Percentiles rank a stretch among this genome's conserved stretches.
Evolutionary conservation across 2,113 vertebrate species (phyloP).

Genomic region (Forbesichthys papilliferus): DNA sequence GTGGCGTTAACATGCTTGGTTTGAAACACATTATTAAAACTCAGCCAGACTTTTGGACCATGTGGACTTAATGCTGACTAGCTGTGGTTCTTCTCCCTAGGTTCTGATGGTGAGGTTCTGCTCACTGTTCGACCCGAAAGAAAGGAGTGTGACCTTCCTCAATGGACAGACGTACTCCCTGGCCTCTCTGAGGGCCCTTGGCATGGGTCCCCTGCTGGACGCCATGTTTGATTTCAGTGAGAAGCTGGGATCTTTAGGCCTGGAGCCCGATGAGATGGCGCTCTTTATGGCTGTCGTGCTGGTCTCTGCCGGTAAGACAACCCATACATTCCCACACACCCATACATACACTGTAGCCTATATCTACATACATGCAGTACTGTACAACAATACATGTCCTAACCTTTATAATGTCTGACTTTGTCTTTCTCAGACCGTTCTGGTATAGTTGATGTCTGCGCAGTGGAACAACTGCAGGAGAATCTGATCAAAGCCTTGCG

Average conservation of each 20-base stretch:
- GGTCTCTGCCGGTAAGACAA: slow-evolving; percentile 77
- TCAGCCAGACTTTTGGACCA: too few species aligned
- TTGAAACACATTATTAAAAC: too few species aligned
- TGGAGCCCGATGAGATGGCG: slow-evolving; percentile 82
- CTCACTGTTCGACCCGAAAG: slow-evolving; percentile 78
- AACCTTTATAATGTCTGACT: not conserved
- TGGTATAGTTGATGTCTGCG: slow-evolving; percentile 71
- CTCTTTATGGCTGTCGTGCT: slow-evolving; percentile 83
- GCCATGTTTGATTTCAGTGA: slow-evolving; percentile 82
- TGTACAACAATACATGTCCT: not conserved
- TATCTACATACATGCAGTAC: not conserved
- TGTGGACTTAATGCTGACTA: slow-evolving; percentile 1
- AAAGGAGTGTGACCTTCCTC: slow-evolving; percentile 77
- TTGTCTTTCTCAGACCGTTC: slow-evolving; percentile 68
- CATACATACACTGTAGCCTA: not conserved
- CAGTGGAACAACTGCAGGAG: slow-evolving; percentile 80
- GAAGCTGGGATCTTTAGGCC: slow-evolving; percentile 73
- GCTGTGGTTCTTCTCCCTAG: slow-evolving; percentile 46
- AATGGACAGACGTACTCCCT: slow-evolving; percentile 79
- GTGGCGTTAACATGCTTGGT: too few species aligned
- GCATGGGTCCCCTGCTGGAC: slow-evolving; percentile 74
- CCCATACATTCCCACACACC: not conserved
- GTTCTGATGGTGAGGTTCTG: slow-evolving; percentile 83
- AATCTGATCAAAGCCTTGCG: slow-evolving; percentile 77
- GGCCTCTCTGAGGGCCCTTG: slow-evolving; percentile 70